Percentiles rank a stretch among this genome's conserved stretches.
phyloP scores from a whole-genome alignment of 2,113 vertebrate genomes.

The Hiodon alosoides region DNA sequence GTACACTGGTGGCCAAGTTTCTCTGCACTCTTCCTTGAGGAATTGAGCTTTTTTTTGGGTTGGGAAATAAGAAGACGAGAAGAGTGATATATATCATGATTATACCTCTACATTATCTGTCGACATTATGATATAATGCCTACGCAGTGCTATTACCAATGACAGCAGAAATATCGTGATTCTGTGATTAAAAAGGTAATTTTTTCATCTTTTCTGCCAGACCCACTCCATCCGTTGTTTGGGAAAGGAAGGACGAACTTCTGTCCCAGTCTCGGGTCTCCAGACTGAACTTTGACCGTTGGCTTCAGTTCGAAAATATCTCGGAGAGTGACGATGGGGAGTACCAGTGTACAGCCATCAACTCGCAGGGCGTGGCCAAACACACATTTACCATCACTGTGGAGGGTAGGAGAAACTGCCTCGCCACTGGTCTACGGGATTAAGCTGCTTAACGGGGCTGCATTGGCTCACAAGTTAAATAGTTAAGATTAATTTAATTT shows the following conservation, averaged over 20 bases:
- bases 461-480: too few species aligned
- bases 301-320: constrained; percentile 60
- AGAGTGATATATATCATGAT: too few species aligned
- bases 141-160: too few species aligned
- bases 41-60: neutral
- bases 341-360: constrained; percentile 70
- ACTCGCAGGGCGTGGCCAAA: constrained; percentile 47
- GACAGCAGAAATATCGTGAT: too few species aligned
- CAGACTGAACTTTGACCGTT: constrained; percentile 51
- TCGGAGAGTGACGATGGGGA: constrained; percentile 69
- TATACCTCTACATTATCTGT: too few species aligned
- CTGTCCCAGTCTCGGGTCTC: constrained; percentile 35
- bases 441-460: too few species aligned
- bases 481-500: too few species aligned
- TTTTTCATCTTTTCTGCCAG: constrained; percentile 43
- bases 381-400: constrained; percentile 68
- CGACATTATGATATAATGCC: too few species aligned
- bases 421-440: neutral
- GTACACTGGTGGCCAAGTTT: neutral
- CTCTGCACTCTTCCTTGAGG: neutral
- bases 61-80: too few species aligned
- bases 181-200: neutral
- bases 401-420: constrained; percentile 61
- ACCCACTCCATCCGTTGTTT: constrained; percentile 72
- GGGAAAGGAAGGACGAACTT: constrained; percentile 59